Conservation (phyloP, 2,888 invertebrate species). For the Blastobasis adustella region DNA sequence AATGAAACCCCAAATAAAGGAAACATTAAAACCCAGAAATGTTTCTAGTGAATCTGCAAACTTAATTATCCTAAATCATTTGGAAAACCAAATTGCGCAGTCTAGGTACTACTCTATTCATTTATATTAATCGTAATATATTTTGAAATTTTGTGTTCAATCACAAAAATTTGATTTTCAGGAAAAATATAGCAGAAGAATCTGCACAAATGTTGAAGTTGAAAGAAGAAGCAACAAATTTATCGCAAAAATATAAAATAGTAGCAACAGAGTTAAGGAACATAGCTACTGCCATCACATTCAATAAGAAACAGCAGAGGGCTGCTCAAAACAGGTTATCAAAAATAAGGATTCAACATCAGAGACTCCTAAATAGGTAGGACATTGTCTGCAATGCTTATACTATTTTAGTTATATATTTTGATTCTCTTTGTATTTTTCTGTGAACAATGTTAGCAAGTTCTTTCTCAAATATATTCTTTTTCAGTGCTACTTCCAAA, state of each 20-base stretch:
- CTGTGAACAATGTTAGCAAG: constrained; percentile 1
- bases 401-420: constrained; percentile 2
- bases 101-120: constrained; percentile 42
- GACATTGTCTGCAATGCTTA: constrained; percentile 22
- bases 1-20: constrained; percentile 30
- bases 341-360: constrained; percentile 57
- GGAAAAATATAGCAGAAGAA: constrained; percentile 63
- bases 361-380: constrained; percentile 64
- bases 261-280: constrained; percentile 57
- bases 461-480: constrained; percentile 9
- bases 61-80: constrained; percentile 21
- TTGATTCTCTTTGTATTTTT: constrained; percentile 4
- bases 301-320: constrained; percentile 59
- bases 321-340: constrained; percentile 46
- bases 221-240: constrained; percentile 54
- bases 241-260: constrained; percentile 60
- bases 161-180: constrained; percentile 22
- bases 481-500: constrained; percentile 49
- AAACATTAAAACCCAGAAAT: constrained; percentile 54
- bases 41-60: constrained; percentile 25
- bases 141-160: background rate
- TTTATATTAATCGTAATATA: background rate
- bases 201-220: constrained; percentile 57
- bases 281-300: constrained; percentile 53
- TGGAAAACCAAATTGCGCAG: constrained; percentile 53